Evolutionary conservation across 2,113 vertebrate species (phyloP), one percentile per base, ranked within the genome.

Genomic region (Tragelaphus strepsiceros): DNA sequence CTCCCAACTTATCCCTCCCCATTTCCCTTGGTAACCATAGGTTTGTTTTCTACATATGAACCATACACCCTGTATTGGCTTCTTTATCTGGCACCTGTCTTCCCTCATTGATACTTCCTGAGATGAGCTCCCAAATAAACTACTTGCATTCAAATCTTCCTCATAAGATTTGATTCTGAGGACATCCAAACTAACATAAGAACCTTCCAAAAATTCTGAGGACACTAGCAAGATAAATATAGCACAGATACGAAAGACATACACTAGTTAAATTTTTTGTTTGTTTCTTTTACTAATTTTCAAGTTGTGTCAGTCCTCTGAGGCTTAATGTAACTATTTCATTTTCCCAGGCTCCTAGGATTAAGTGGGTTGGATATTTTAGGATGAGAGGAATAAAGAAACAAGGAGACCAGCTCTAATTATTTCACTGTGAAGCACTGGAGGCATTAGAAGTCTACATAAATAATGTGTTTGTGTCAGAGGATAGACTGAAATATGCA

Each of bases 401-500:
- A n/a, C n/a, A 71, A 67, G 93, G 53, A 58, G n/a, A 91, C 56
- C 6, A 54, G 39, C 51, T 95, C 21, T 85, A 53, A 22, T 96
- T 78, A 89, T 93, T 91, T 97, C 56, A 89, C 10, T 35, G 26
- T 39, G 51, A 81, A 96, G 64, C 43, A 81, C 9, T 53, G 6
- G 28, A 87, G 71, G 11, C 71, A 81, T 92, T 58, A 95, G 67
- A 59, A 14, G 46, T 28, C 59, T 80, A 12, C 39, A 39, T 96
- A 80, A 94, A 91, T 56, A 95, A 77, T 64, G 49, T 93, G 62
- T 81, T 46, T 90, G 46, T 77, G 61, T 92, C 90, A 97, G 71
- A 93, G 35, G 54, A 61, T 39, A 59, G 49, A 81, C 28, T 32
- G 58, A 91, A 82, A 74, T 10, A 61, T 51, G 30, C 28, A 71